Evolutionary conservation across 1,140 invertebrate species (phyloP).

Genomic region (Stenopsyche tienmushanensis): DNA sequence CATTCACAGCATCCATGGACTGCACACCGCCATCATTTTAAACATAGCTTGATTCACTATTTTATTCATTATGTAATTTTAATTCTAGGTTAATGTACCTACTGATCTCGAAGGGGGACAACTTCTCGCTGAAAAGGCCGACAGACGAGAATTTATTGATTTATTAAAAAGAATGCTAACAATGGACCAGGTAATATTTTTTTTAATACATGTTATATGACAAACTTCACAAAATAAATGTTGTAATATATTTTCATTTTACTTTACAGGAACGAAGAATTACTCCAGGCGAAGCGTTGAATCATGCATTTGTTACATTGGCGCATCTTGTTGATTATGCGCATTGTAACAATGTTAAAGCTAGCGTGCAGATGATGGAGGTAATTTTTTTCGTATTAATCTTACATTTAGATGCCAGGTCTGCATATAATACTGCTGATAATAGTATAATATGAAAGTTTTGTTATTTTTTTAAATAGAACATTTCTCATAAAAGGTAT

Average conservation of each 20-base stretch:
- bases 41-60: background rate
- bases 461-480: no score
- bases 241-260: background rate
- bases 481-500: no score
- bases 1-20: no score
- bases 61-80: constrained; percentile 7
- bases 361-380: constrained; percentile 96
- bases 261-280: constrained; percentile 81
- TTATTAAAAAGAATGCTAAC: constrained; percentile 96
- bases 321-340: constrained; percentile 94
- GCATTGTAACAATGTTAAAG: constrained; percentile 94
- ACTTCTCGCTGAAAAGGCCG: constrained; percentile 92
- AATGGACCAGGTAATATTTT: constrained; percentile 83
- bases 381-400: constrained; percentile 57
- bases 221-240: background rate
- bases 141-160: constrained; percentile 95
- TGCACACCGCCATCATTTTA: no score
- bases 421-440: no score
- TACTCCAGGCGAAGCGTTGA: constrained; percentile 91
- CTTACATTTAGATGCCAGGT: no score
- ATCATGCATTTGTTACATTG: constrained; percentile 92
- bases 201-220: no score
- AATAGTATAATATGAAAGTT: background rate
- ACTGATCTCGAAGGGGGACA: constrained; percentile 95
- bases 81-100: constrained; percentile 82